Evolutionary conservation across 2,113 vertebrate genomes (phyloP).

Genomic region (Prionailurus viverrinus): DNA sequence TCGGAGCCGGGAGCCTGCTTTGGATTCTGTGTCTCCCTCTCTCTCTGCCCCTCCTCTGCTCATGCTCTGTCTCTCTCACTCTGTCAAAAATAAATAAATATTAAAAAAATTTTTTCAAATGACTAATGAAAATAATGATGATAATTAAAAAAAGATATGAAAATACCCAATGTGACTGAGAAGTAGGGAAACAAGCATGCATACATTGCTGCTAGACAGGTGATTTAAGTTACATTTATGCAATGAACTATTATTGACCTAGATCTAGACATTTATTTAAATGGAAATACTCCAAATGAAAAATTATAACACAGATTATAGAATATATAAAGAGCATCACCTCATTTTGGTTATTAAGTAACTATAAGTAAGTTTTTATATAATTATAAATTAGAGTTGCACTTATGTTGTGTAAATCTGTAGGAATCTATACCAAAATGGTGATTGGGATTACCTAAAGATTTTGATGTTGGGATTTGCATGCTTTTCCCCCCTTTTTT

Average conservation of each 20-base stretch:
- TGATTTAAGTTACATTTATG: neutral
- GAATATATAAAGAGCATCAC: neutral
- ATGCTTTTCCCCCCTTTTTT: neutral
- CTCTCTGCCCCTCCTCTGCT: too few species aligned
- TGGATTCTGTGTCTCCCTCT: too few species aligned
- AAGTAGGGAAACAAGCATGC: neutral
- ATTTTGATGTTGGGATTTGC: neutral
- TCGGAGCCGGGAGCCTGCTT: too few species aligned
- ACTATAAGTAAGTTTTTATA: neutral
- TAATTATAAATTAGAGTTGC: neutral
- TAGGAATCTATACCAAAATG: neutral
- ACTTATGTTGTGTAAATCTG: neutral
- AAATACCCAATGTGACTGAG: neutral
- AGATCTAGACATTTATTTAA: neutral
- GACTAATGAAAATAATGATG: neutral
- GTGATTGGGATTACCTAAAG: conserved; percentile 7
- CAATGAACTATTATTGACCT: neutral
- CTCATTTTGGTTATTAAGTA: conserved; percentile 21
- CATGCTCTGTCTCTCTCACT: too few species aligned
- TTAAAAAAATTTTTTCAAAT: neutral
- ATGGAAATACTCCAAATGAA: conserved; percentile 30
- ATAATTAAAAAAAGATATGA: neutral
- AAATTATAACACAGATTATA: neutral
- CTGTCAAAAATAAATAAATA: too few species aligned
- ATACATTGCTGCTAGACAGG: neutral